Percentiles rank a stretch among this genome's conserved stretches.
Evolutionary conservation across 2,113 vertebrate genomes (phyloP).

Genomic region (Bos taurus): DNA sequence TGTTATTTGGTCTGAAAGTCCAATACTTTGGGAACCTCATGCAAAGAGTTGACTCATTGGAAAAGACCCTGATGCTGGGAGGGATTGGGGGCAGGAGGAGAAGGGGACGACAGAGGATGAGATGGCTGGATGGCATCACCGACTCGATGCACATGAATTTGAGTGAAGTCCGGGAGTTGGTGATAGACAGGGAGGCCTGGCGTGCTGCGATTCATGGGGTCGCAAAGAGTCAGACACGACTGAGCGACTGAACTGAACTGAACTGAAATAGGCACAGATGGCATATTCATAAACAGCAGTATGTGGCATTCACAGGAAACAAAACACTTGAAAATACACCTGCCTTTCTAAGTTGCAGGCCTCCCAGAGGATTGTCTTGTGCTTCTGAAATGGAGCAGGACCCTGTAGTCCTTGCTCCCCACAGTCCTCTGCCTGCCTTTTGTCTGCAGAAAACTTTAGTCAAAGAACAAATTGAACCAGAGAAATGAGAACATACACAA

Average conservation of each 20-base stretch:
- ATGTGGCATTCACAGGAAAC: neutral
- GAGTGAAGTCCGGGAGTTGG: neutral
- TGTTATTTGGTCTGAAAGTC: neutral
- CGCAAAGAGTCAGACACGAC: rapidly evolving
- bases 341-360: neutral
- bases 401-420: neutral
- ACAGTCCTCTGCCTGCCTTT: neutral
- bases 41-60: neutral
- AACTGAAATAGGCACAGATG: neutral
- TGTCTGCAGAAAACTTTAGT: neutral
- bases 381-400: neutral
- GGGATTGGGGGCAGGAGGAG: neutral
- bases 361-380: neutral
- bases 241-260: neutral
- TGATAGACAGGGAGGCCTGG: neutral
- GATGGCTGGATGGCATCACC: neutral
- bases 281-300: too few relatives aligned
- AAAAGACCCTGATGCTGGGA: neutral
- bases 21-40: neutral
- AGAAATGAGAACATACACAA: neutral
- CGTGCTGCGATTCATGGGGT: neutral
- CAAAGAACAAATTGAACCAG: neutral
- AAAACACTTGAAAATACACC: neutral
- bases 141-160: too few relatives aligned
- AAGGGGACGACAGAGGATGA: neutral